Base-by-base conservation (phyloP, 2,797 vertebrate species). In the Linurgus olivaceus region DNA sequence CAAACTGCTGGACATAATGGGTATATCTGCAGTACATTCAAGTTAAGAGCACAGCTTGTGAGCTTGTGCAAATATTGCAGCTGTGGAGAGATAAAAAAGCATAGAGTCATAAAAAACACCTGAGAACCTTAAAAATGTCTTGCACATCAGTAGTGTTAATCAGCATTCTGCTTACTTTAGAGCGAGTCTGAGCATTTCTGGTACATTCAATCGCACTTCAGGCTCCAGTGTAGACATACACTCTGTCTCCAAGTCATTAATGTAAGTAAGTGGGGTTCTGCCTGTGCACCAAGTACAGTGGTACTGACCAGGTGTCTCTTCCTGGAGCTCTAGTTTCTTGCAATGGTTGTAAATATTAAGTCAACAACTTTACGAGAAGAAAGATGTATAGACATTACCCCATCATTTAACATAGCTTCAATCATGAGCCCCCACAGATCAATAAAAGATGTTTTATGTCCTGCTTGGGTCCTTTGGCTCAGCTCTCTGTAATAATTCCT, bases 361-460 rank as follows among this genome's bases (percentile, higher is more conserved):
- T 67, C 38, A 74, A 8, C 11, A 23, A 62, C 19, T 67, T 79
- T 40, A 57, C 70, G 45, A 93, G 42, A 93, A 76, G 33, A 82
- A 88, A 93, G 9, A 35, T 50, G 21, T 23, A 40, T 47, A 84
- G 59, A 74, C 72, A 73, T 65, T 95, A 99, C 98, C 98, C 98
- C 97, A 16, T 98, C 98, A 63, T 98, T 97, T 52, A 98, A 95
- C 70, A 98, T 96, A 61, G 98, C 86, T 94, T 99, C 98, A 8
- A 98, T 83, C 75, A 98, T 96, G 81, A 99, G 98, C 31, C 98
- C 98, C 97, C 97, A 98, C 67, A 98, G 97, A 84, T 99, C 98
- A 44, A 98, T 98, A 17, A 97, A 94, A 66, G 98, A 98, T 63
- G 98, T 97, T 19, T 83, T 96, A 80, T 98, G 97, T 78, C 98